Evolutionary conservation across 2,888 invertebrate species (phyloP).

Genomic region (Brenthis daphne): DNA sequence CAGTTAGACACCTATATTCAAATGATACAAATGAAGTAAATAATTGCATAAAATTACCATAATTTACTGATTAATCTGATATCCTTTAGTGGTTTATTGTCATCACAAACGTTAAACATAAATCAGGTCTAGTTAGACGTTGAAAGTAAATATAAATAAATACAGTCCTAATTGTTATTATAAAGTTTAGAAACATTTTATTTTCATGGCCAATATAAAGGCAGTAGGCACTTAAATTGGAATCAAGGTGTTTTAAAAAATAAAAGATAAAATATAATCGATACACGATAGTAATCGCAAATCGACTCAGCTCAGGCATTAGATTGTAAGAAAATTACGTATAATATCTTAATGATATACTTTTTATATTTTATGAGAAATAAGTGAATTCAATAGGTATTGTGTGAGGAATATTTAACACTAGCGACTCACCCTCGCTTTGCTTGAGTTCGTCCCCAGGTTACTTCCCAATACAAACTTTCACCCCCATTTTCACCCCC

Average conservation of each 20-base stretch:
- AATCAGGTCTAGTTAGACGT: conserved; percentile 21
- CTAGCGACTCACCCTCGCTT: no score
- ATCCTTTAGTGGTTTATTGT: conserved; percentile 29
- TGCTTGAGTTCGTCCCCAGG: no score
- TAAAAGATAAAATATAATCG: not conserved
- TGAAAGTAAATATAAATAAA: conserved; percentile 22
- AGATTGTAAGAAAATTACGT: no score
- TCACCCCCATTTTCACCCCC: no score
- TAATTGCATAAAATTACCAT: conserved; percentile 33
- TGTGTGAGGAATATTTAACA: no score
- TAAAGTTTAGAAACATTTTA: conserved; percentile 7
- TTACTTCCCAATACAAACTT: no score
- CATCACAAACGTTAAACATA: conserved; percentile 23
- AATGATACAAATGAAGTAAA: conserved; percentile 22
- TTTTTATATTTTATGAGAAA: no score
- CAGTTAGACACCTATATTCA: conserved; percentile 6
- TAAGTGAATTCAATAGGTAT: no score
- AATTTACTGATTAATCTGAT: conserved; percentile 24
- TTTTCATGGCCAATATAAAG: conserved; percentile 9
- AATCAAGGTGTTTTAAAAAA: conserved; percentile 11
- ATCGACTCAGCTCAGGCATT: no score
- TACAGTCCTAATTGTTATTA: conserved; percentile 1
- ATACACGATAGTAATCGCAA: no score
- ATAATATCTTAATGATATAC: no score
- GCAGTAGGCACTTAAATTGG: not conserved